Evolutionary conservation across 2,888 invertebrate species (phyloP), one percentile per base, ranked within the genome.

Genomic region (Hyalella azteca): DNA sequence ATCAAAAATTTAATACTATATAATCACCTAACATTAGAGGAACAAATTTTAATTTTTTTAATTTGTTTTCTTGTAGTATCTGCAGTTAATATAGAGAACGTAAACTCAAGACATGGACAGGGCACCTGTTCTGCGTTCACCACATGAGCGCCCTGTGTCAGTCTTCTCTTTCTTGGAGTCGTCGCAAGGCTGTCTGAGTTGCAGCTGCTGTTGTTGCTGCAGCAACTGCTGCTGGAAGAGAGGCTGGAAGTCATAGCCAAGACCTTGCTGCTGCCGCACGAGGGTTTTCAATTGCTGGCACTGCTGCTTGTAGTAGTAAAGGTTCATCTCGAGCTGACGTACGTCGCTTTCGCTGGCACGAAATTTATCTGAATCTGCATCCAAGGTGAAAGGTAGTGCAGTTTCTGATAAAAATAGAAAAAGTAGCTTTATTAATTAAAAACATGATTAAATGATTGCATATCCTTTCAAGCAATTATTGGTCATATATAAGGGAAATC

Each of bases 241-340:
- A 40, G 75, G 75, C 75, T 40, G 40, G 77, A 36, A 59, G 77
- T 40, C 40, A 22, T 78, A 41, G 3, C 41, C 78, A 19, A 81
- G 79, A 19, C 80, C 79, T n/a, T 66, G 78, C 29, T 80, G 79
- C n/a, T 82, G 79, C 59, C 79, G 59, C n/a, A 84, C 40, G 22
- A 78, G 73, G 19, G 75, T 78, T 78, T 84, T 84, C 59, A 83
- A 73, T 32, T 84, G 83, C 13, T 81, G 80, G 60, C 84, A 83
- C 22, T 81, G 66, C 54, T 83, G 80, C 79, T 84, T 84, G 79
- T 84, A 84, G 66, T 84, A 83, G 19, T 80, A 78, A 7, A 84
- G 79, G n/a, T 83, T 80, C 60, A 78, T 78, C 54, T 83, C 83
- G 79, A 81, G 78, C 59, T 83, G 80, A 3, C 73, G 59, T 1